Percentiles rank a stretch among this genome's conserved stretches.
Conservation (phyloP, 2,888 invertebrate species). For the Papilio protenor region DNA sequence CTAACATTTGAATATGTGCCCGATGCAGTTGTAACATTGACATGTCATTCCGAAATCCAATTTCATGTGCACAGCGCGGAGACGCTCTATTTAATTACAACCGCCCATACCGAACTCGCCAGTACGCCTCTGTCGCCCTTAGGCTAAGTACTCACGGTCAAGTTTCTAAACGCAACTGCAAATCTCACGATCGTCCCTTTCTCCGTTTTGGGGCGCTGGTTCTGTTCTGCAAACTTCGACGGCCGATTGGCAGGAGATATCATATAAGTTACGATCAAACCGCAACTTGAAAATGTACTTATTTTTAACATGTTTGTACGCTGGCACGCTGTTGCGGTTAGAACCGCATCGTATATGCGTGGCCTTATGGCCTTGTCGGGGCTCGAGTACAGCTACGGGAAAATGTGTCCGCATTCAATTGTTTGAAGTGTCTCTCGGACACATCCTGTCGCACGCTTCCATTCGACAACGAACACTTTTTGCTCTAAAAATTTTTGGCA, state of each 20-base stretch:
- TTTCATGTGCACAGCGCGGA: not conserved
- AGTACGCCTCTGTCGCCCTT: not conserved
- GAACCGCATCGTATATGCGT: not conserved
- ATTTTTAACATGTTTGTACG: not conserved
- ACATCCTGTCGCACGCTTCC: not conserved
- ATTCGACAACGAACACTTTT: not conserved
- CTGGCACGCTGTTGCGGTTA: not conserved
- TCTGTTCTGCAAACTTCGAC: not conserved
- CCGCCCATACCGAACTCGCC: not conserved
- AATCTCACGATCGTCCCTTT: not conserved
- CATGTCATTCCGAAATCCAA: conserved; percentile 1
- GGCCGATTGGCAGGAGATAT: not conserved
- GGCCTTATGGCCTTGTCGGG: not conserved
- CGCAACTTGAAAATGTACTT: not conserved
- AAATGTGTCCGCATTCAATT: not conserved
- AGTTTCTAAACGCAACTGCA: not conserved
- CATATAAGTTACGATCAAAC: not conserved
- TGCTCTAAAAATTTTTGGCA: not conserved
- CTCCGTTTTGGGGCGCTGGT: not conserved
- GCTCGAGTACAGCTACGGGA: not conserved
- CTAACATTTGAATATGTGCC: not conserved
- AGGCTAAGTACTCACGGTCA: not conserved
- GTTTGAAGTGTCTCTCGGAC: conserved; percentile 5
- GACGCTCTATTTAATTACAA: conserved; percentile 1
- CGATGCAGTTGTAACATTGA: not conserved